Conservation (phyloP, 30 jellyfish, hydroid and myxozoan genomes). For the Aurelia aurita region DNA sequence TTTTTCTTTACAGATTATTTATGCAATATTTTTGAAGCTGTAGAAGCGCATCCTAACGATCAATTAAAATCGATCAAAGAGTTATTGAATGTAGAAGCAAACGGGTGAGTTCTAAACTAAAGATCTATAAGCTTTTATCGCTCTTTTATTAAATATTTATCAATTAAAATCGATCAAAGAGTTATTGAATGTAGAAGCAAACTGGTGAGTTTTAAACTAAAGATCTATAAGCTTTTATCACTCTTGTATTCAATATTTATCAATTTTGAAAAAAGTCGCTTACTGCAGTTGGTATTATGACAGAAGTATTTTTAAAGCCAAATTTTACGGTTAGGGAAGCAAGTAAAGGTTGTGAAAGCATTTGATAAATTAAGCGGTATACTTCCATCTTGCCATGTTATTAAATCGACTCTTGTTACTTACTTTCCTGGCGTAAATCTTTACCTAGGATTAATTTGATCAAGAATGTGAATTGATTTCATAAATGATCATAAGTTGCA, state of each 20-base stretch:
- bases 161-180: conserved; percentile 60
- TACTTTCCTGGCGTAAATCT: too few relatives aligned
- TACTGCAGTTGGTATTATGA: too few relatives aligned
- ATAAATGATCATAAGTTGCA: too few relatives aligned
- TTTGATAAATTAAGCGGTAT: too few relatives aligned
- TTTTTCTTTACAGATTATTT: conserved; percentile 53
- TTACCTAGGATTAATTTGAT: too few relatives aligned
- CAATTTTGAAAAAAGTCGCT: not conserved
- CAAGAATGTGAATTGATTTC: too few relatives aligned
- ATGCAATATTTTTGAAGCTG: conserved; percentile 80
- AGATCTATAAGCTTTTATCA: not conserved
- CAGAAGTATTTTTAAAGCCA: too few relatives aligned
- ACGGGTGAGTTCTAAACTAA: conserved; percentile 31
- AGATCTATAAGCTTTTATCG: not conserved
- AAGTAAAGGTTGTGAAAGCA: too few relatives aligned
- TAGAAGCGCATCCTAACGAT: conserved; percentile 58
- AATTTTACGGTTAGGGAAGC: too few relatives aligned
- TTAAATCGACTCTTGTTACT: too few relatives aligned
- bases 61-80: conserved; percentile 60
- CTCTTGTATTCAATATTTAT: not conserved
- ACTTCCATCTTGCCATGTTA: too few relatives aligned
- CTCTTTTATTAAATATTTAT: not conserved
- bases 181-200: conserved; percentile 35
- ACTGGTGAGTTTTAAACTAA: conserved; percentile 33
- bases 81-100: conserved; percentile 35